These are phyloP conservation scores for Ciconia boyciana DNA, from an alignment of 2,113 vertebrate species.

Conservation along the genomic window DNA sequence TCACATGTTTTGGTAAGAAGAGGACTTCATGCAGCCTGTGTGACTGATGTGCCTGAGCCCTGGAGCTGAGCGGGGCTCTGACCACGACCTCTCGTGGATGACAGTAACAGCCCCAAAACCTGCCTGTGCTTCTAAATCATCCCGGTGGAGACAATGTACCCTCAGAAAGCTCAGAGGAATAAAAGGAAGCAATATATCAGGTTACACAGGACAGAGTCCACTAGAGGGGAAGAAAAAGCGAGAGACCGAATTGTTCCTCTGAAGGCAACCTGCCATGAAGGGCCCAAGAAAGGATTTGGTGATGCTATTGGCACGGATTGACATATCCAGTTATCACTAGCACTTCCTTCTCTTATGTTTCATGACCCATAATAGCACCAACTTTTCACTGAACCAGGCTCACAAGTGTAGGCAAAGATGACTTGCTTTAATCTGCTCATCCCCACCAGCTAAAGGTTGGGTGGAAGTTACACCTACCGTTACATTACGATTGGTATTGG, in stretches of 20 bases:
- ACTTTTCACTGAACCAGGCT: not conserved
- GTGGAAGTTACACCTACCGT: not conserved
- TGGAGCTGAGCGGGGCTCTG: not conserved
- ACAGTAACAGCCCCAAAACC: not conserved
- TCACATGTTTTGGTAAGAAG: not conserved
- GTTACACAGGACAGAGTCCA: not conserved
- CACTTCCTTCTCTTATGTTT: not conserved
- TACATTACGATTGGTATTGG: not conserved
- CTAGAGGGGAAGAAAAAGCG: not conserved
- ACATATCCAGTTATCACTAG: not conserved
- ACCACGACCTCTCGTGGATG: not conserved
- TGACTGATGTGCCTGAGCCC: not conserved
- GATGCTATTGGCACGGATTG: not conserved
- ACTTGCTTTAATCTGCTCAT: not conserved
- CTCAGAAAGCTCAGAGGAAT: not conserved
- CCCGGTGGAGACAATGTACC: not conserved
- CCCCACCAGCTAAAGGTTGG: not conserved
- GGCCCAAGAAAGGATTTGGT: not conserved
- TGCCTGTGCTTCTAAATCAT: not conserved
- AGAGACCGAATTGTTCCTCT: not conserved
- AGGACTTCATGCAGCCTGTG: not conserved
- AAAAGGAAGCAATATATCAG: not conserved
- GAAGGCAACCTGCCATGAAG: not conserved
- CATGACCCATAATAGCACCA: not conserved
- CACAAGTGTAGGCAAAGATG: fast-evolving